Conservation (phyloP, 2,888 invertebrate species). For the Melanargia galathea region DNA sequence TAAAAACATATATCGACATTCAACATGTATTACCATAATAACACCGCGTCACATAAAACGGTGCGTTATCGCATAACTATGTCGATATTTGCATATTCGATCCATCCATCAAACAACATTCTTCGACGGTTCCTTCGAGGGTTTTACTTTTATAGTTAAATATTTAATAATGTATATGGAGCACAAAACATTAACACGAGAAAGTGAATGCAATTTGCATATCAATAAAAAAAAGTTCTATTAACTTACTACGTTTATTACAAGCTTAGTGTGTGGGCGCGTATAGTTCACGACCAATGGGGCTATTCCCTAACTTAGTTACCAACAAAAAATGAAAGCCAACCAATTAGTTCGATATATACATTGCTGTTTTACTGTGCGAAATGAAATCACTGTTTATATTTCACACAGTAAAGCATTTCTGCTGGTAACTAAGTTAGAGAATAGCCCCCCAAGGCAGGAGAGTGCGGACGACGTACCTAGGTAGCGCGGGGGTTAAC, state of each 20-base stretch:
- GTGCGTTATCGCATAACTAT: conserved; percentile 28
- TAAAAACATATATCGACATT: conserved; percentile 5
- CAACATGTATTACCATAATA: conserved; percentile 29
- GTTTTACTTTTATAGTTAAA: conserved; percentile 29
- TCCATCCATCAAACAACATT: conserved; percentile 25
- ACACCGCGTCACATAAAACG: conserved; percentile 23
- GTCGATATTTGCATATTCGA: conserved; percentile 33
- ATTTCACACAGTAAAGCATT: too few species aligned
- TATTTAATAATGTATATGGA: conserved; percentile 17
- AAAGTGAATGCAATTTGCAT: conserved; percentile 19
- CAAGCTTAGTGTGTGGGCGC: background rate
- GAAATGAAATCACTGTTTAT: too few species aligned
- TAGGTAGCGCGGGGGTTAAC: too few species aligned
- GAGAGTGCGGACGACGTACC: too few species aligned
- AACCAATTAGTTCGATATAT: too few species aligned
- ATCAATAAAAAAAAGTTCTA: conserved; percentile 7
- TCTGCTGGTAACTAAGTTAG: too few species aligned
- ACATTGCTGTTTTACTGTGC: too few species aligned
- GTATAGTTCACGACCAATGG: too few species aligned
- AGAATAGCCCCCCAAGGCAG: too few species aligned
- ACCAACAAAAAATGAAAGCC: too few species aligned
- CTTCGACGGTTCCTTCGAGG: conserved; percentile 18
- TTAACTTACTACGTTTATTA: background rate
- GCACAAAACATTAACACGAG: background rate
- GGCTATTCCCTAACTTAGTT: too few species aligned